Evolutionary conservation across 2,797 vertebrate species (phyloP), one percentile per base, ranked within the genome.

Genomic region (Pelobates cultripes): DNA sequence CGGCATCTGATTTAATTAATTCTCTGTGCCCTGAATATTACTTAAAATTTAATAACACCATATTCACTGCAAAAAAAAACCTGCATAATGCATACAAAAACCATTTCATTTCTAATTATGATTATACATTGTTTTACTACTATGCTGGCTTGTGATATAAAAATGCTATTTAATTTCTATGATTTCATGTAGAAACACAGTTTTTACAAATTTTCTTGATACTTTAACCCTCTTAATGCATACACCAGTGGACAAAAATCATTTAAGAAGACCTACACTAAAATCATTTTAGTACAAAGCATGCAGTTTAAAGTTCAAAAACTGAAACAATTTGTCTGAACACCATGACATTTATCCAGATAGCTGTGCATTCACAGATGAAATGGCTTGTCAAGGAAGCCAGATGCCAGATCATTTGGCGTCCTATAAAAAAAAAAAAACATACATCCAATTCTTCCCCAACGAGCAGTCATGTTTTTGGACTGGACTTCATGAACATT

Each of bases 341-440:
- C 66, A 42, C 66, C 42, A 7, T 66, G 80, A 77, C 80, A 77
- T 81, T 72, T 81, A 81, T 71, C 44, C 68, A 51, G 68, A 75
- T 53, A 63, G 66, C 73, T 71, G 73, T 70, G 64, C 42, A n/a
- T 45, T 80, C 60, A 68, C 41, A 51, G 64, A 67, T 43, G 9
- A 74, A 73, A 80, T 73, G 67, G 72, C 68, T 53, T 1, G n/a
- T 28, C 14, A n/a, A 13, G 3, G 43, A 14, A 44, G 68, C 10
- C 43, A 44, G 43, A 47, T 45, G 12, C 41, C 68, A 45, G 5
- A 70, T 70, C 68, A 70, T 70, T 45, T 45, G 12, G 8, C 7
- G 17, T 42, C 64, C 40, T 70, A 66, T 61, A 71, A 77, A 72
- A 28, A 28, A 28, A 28, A 28, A 28, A 43, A 40, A 15, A 7